Base-by-base conservation (phyloP, 2,113 vertebrate genomes). In the Melanerpes aurifrons region DNA sequence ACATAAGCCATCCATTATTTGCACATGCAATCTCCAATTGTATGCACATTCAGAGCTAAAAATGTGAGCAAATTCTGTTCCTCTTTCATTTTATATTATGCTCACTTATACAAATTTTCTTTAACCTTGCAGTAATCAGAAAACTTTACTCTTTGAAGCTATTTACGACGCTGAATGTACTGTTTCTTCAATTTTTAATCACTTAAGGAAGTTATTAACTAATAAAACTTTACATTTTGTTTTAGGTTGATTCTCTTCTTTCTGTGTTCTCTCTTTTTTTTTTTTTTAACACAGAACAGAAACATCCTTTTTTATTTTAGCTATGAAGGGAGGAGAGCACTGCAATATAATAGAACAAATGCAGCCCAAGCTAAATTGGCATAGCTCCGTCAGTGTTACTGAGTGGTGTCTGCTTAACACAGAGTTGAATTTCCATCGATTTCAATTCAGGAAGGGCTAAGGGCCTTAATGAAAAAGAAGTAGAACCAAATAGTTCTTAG, bases 401-500 rank as follows among this genome's bases (percentile, higher is more conserved):
- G 43, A 92, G 69, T 74, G 32, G 61, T 91, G 29, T 31, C 85
- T 86, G 62, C 80, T 93, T 92, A 95, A 92, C 83, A 81, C 59
- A 22, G 58, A 84, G 81, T 7, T 84, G 96, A 76, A 94, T 92
- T 93, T 92, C 83, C 81, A 93, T 94, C 93, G n/a, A 94, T 96
- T 92, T 95, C 93, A 94, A 84, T 43, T 94, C 90, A 89, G 89
- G 59, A 84, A 96, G 61, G 63, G 74, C 90, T 88, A 88, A 94
- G 77, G 88, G 89, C 88, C 86, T 90, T 94, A 96, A 96, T 93
- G 77, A 66, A 94, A 92, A 94, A 92, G 48, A 29, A 87, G 74
- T 62, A 56, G 78, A 93, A 89, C 12, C 40, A 90, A 93, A 92
- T 79, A 90, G 70, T 66, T 78, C 73, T 90, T 58, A 90, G 70